Percentiles rank a stretch among this genome's conserved stretches.
These are phyloP conservation scores for Megalurothrips usitatus DNA, from an alignment of 2,888 invertebrate genomes.

Conservation along the genomic window DNA sequence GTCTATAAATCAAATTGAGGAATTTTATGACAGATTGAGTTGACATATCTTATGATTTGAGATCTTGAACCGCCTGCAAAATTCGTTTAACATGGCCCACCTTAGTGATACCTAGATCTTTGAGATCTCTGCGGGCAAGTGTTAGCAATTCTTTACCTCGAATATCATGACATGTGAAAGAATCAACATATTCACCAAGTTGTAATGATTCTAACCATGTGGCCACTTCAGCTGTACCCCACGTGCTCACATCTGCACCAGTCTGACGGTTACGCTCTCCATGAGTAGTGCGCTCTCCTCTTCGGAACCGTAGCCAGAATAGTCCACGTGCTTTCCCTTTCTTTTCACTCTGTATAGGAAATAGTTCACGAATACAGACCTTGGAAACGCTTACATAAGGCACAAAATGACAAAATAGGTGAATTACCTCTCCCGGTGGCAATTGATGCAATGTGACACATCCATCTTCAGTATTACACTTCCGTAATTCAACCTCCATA, in stretches of 20 bases:
- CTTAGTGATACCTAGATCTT: slow-evolving; percentile 90
- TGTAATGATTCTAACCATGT: slow-evolving; percentile 86
- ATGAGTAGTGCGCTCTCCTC: slow-evolving; percentile 46
- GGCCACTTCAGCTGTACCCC: slow-evolving; percentile 82
- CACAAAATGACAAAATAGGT: slow-evolving; percentile 34
- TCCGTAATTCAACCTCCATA: slow-evolving; percentile 67
- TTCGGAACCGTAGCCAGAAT: slow-evolving; percentile 65
- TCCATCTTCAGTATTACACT: slow-evolving; percentile 60
- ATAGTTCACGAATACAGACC: slow-evolving; percentile 17
- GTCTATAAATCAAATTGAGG: neutral
- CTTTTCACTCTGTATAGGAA: slow-evolving; percentile 47
- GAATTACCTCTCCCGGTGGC: slow-evolving; percentile 28
- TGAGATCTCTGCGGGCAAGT: slow-evolving; percentile 77
- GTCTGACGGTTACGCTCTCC: slow-evolving; percentile 47
- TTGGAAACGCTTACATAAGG: slow-evolving; percentile 32
- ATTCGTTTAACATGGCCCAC: slow-evolving; percentile 95
- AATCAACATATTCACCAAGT: slow-evolving; percentile 84
- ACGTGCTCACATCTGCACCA: slow-evolving; percentile 54
- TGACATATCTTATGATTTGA: slow-evolving; percentile 41
- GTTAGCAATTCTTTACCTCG: slow-evolving; percentile 83
- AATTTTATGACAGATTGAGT: neutral
- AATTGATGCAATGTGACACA: slow-evolving; percentile 40
- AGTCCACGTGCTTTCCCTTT: slow-evolving; percentile 53
- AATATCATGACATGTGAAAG: slow-evolving; percentile 86
- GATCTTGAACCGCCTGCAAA: slow-evolving; percentile 85